Percentiles rank a stretch among this genome's conserved stretches.
These are phyloP conservation scores for Gastrophryne carolinensis DNA, from an alignment of 2,797 vertebrate species.

Conservation along the genomic window DNA sequence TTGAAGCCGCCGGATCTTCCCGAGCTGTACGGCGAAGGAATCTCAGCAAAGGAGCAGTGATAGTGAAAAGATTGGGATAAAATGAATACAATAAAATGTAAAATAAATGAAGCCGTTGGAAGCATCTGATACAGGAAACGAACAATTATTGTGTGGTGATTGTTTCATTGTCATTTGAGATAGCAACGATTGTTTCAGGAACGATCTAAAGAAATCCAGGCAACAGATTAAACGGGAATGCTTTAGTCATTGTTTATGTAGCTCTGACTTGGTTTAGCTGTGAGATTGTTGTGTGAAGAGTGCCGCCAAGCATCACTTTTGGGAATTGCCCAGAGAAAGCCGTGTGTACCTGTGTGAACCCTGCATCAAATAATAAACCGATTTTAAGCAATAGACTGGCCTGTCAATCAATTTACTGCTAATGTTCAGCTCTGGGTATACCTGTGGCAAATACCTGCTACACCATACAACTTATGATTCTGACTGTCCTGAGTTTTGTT, in stretches of 20 bases:
- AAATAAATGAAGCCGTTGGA: conserved; percentile 59
- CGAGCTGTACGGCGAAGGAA: conserved; percentile 59
- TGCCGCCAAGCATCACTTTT: not conserved
- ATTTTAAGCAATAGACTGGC: too few relatives aligned
- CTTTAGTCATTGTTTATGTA: not conserved
- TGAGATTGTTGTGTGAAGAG: not conserved
- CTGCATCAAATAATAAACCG: too few relatives aligned
- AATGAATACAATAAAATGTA: conserved; percentile 49
- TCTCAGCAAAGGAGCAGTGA: conserved; percentile 56
- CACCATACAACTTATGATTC: too few relatives aligned
- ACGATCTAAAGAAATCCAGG: not conserved
- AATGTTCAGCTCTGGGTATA: too few relatives aligned
- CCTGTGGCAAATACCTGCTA: too few relatives aligned
- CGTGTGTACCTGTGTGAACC: too few relatives aligned
- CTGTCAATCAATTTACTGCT: too few relatives aligned
- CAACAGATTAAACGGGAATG: conserved; percentile 2
- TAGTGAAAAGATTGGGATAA: conserved; percentile 54
- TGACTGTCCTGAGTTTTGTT: too few relatives aligned
- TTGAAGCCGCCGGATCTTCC: conserved; percentile 58
- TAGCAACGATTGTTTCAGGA: not conserved
- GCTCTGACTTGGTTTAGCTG: not conserved
- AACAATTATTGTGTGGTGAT: conserved; percentile 22
- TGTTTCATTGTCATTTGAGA: not conserved
- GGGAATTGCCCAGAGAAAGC: too few relatives aligned
- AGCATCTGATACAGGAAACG: conserved; percentile 51